Evolutionary conservation across 2,797 vertebrate species (phyloP).

Genomic region (Helarctos malayanus): DNA sequence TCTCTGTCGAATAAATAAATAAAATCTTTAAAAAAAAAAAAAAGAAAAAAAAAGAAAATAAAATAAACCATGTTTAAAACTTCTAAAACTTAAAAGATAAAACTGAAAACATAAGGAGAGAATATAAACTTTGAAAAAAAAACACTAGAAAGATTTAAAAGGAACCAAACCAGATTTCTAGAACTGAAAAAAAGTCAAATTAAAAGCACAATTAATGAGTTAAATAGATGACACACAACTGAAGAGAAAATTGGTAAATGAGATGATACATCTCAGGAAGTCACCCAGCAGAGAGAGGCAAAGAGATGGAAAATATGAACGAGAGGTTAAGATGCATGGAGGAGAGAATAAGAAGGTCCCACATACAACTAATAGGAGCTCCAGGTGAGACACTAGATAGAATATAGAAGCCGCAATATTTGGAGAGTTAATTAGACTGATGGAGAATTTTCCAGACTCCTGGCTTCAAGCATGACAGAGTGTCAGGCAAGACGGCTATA

Average conservation of each 20-base stretch:
- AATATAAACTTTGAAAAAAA: not conserved
- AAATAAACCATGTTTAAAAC: not conserved
- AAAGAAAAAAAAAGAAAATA: not conserved
- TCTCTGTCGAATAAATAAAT: too few species aligned
- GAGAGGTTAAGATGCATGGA: not conserved
- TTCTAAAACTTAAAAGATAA: constrained; percentile 35
- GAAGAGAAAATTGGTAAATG: constrained; percentile 38
- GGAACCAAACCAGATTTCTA: constrained; percentile 36
- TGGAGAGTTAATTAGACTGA: constrained; percentile 17
- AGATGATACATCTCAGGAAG: not conserved
- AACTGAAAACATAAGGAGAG: constrained; percentile 19
- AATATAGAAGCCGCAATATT: not conserved
- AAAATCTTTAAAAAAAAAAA: too few species aligned
- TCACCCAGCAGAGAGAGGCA: not conserved
- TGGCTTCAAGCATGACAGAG: constrained; percentile 26
- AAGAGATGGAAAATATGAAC: not conserved
- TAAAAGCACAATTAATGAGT: constrained; percentile 32
- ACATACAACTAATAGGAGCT: not conserved
- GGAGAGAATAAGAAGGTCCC: not conserved
- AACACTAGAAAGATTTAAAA: constrained; percentile 35
- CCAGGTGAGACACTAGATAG: not conserved
- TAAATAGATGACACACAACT: constrained; percentile 5
- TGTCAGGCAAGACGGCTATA: constrained; percentile 23
- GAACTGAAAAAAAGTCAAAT: constrained; percentile 7
- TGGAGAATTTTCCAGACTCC: constrained; percentile 29